phyloP scores from a whole-genome alignment of 1,140 invertebrate genomes.

The Triops cancriformis region DNA sequence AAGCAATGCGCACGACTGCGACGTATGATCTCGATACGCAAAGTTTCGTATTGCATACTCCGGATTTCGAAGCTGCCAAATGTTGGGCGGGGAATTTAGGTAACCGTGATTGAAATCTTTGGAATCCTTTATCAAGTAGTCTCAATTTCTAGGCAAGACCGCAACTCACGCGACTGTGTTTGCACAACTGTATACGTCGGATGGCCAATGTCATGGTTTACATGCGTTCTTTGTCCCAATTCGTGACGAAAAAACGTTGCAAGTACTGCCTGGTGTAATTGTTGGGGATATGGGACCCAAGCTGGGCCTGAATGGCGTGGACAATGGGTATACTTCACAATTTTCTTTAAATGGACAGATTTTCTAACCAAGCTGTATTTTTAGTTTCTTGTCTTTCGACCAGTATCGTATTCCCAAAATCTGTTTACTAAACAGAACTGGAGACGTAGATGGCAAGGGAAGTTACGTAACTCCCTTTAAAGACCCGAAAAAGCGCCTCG shows the following conservation, averaged over 20 bases:
- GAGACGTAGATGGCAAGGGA: conserved; percentile 76
- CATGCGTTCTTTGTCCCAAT: conserved; percentile 78
- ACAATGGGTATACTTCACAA: conserved; percentile 61
- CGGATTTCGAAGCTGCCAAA: conserved; percentile 89
- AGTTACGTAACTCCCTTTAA: conserved; percentile 67
- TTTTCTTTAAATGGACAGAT: conserved; percentile 17
- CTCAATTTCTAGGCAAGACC: conserved; percentile 54
- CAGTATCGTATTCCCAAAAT: conserved; percentile 73
- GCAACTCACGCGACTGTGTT: conserved; percentile 80
- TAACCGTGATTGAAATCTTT: conserved; percentile 36
- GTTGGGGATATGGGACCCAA: conserved; percentile 85
- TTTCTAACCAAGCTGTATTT: conserved; percentile 31
- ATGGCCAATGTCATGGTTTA: conserved; percentile 73
- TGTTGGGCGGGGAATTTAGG: conserved; percentile 89
- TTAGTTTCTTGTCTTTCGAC: conserved; percentile 74
- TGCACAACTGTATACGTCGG: conserved; percentile 74
- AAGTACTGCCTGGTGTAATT: conserved; percentile 62
- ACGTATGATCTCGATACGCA: conserved; percentile 67
- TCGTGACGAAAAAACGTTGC: conserved; percentile 61
- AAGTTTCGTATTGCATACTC: conserved; percentile 81
- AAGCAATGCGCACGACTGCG: conserved; percentile 79
- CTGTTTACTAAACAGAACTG: conserved; percentile 73
- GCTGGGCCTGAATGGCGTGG: conserved; percentile 74
- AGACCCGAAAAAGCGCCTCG: conserved; percentile 65
- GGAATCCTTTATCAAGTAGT: background rate